A percentile compares a stretch with the other conserved stretches of the same genome.
phyloP scores from a whole-genome alignment of 2,797 vertebrate genomes.

The Carapus acus region DNA sequence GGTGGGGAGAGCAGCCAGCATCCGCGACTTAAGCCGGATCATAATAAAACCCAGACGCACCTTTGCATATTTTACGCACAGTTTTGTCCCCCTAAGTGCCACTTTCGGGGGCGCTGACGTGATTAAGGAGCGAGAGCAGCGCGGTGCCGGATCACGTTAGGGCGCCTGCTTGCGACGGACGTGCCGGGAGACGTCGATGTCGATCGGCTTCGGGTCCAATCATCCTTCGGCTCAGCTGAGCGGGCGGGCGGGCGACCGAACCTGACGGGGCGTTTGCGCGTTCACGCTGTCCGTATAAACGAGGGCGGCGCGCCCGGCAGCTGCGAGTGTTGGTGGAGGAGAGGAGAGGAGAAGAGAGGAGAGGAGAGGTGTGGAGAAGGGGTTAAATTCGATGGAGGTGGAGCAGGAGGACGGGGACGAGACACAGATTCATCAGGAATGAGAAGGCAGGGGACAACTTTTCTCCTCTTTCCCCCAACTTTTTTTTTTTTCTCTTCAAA shows the following conservation, averaged over 20 bases:
- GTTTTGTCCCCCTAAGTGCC: slow-evolving; percentile 12
- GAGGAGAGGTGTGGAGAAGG: slow-evolving; percentile 31
- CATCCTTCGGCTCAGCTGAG: slow-evolving; percentile 20
- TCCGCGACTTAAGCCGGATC: too few species aligned
- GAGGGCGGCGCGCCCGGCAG: slow-evolving; percentile 44
- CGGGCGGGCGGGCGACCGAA: slow-evolving; percentile 25
- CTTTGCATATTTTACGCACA: slow-evolving; percentile 28
- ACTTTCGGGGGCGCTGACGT: slow-evolving; percentile 19
- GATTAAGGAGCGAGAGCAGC: slow-evolving; percentile 20
- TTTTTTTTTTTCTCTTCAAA: too few species aligned
- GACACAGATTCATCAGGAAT: slow-evolving; percentile 2
- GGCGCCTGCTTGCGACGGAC: slow-evolving; percentile 22
- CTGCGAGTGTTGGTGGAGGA: slow-evolving; percentile 35
- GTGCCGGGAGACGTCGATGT: slow-evolving; percentile 40
- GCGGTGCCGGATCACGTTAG: slow-evolving; percentile 22
- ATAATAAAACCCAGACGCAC: not conserved
- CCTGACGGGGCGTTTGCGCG: too few species aligned
- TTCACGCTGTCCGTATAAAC: slow-evolving; percentile 67
- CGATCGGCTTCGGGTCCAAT: slow-evolving; percentile 37
- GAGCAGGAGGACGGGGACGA: too few species aligned
- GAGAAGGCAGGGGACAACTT: slow-evolving; percentile 14
- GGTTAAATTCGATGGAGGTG: slow-evolving; percentile 13
- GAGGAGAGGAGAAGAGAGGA: not conserved
- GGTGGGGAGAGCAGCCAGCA: too few species aligned
- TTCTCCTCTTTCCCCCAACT: slow-evolving; percentile 23